Evolutionary conservation across 1,140 invertebrate species (phyloP), one percentile per base, ranked within the genome.

Genomic region (Pentalonia nigronervosa): DNA sequence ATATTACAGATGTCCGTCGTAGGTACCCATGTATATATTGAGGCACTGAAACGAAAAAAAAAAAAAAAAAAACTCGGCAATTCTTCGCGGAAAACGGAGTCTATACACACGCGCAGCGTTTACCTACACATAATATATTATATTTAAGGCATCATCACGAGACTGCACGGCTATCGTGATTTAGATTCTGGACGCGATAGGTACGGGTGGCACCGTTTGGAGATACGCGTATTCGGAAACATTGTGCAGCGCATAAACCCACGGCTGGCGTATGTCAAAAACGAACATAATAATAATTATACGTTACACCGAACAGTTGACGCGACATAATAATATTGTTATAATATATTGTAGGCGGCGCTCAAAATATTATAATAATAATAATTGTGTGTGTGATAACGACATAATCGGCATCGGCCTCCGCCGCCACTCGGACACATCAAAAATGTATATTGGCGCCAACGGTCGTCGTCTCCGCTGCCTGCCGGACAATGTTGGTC

Each of bases 401-500:
- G 76, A 83, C 48, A 45, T 93, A 86, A 92, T 92, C 48, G 81
- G 81, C 81, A 53, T 83, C 25, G 91, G 91, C 91, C 47, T 81
- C 67, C 67, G 91, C 76, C 81, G 76, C 47, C 90, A 81, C 90
- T 86, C 76, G 91, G 91, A 93, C 91, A 93, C 90, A 93, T 93
- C 76, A n/a, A 93, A 93, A 67, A 45, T 45, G 20, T 93, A 93
- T 50, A 93, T 50, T 93, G 91, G 91, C 91, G 91, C 91, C 91
- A 93, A 86, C 53, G 48, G 91, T 84, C 48, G 34, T 91, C 53
- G 76, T 41, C 41, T 41, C 41, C 41, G 41, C 41, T 41, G 41
- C 41, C 81, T 93, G 91, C 91, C 81, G 91, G 91, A 93, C 91
- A 93, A 93, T 93, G 91, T 93, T 93, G 91, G 91, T 93, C 91